Percentiles rank a stretch among this genome's conserved stretches.
Conservation (phyloP, 2,888 invertebrate genomes). For the Drosophila acutilabella region DNA sequence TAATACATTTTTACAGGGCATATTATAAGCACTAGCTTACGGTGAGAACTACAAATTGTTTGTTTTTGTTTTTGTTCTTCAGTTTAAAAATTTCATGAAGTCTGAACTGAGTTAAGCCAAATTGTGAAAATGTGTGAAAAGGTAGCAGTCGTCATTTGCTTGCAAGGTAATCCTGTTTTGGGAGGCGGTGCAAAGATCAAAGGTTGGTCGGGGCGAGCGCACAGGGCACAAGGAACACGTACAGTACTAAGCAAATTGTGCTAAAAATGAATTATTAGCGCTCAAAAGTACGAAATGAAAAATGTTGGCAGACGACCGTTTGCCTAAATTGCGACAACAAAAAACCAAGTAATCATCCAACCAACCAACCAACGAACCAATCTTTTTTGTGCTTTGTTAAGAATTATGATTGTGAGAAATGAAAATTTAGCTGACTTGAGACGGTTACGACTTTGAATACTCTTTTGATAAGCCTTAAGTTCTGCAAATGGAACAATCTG, state of each 20-base stretch:
- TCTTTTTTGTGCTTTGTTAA: slow-evolving; percentile 54
- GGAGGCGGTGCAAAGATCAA: slow-evolving; percentile 44
- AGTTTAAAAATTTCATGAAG: slow-evolving; percentile 72
- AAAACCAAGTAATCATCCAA: slow-evolving; percentile 23
- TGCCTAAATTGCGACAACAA: slow-evolving; percentile 62
- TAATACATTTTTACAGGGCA: neutral
- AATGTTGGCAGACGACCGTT: slow-evolving; percentile 67
- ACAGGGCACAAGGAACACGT: neutral
- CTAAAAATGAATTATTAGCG: slow-evolving; percentile 81
- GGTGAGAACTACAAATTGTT: slow-evolving; percentile 6
- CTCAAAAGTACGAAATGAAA: slow-evolving; percentile 62
- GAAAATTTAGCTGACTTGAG: slow-evolving; percentile 50
- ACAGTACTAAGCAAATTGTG: slow-evolving; percentile 64
- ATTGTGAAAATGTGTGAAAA: slow-evolving; percentile 56
- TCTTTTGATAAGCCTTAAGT: slow-evolving; percentile 5
- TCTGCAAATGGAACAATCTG: neutral
- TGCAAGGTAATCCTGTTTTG: slow-evolving; percentile 62
- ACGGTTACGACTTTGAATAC: slow-evolving; percentile 22
- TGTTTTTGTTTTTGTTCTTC: slow-evolving; percentile 45
- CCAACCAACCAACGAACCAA: slow-evolving; percentile 28
- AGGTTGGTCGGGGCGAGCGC: slow-evolving; percentile 15
- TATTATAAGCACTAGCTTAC: neutral
- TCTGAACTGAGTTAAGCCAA: slow-evolving; percentile 31
- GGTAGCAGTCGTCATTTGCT: slow-evolving; percentile 42
- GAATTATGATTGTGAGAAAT: slow-evolving; percentile 67